Evolutionary conservation across 2,888 invertebrate species (phyloP).

Genomic region (Drosophila nr. medialis): DNA sequence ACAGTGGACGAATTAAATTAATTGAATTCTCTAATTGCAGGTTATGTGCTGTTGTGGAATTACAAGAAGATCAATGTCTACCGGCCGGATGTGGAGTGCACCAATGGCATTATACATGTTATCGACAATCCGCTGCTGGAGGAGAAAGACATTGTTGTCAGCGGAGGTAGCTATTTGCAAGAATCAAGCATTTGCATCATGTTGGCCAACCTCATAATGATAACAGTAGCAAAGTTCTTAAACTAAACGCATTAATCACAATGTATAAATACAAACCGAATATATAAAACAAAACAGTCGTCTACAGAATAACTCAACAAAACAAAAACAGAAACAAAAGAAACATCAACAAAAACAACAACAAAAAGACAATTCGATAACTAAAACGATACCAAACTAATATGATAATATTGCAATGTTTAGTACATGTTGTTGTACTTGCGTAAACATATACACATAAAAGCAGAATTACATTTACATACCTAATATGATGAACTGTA

Average conservation of each 20-base stretch:
- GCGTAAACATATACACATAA: conserved; percentile 28
- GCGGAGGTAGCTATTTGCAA: conserved; percentile 83
- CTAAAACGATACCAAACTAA: conserved; percentile 54
- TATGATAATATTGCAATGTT: conserved; percentile 52
- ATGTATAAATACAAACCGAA: conserved; percentile 62
- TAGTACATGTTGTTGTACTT: conserved; percentile 52
- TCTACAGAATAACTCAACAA: conserved; percentile 47
- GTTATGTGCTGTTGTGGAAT: conserved; percentile 94
- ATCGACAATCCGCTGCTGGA: conserved; percentile 94
- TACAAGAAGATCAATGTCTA: conserved; percentile 93
- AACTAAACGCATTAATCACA: conserved; percentile 78
- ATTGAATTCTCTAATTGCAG: conserved; percentile 85
- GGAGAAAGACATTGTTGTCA: conserved; percentile 92
- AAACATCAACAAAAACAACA: conserved; percentile 11
- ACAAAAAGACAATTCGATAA: conserved; percentile 37
- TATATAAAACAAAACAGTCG: conserved; percentile 63
- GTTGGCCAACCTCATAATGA: conserved; percentile 84
- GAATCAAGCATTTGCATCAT: conserved; percentile 83
- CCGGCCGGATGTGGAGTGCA: conserved; percentile 97
- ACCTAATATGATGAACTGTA: conserved; percentile 53
- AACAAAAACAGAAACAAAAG: conserved; percentile 18
- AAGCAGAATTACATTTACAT: conserved; percentile 21
- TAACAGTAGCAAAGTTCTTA: conserved; percentile 83
- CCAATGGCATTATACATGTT: conserved; percentile 97
- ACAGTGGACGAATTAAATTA: not conserved